Base-by-base conservation (phyloP, 2,797 vertebrate genomes). In the Pelodytes ibericus region DNA sequence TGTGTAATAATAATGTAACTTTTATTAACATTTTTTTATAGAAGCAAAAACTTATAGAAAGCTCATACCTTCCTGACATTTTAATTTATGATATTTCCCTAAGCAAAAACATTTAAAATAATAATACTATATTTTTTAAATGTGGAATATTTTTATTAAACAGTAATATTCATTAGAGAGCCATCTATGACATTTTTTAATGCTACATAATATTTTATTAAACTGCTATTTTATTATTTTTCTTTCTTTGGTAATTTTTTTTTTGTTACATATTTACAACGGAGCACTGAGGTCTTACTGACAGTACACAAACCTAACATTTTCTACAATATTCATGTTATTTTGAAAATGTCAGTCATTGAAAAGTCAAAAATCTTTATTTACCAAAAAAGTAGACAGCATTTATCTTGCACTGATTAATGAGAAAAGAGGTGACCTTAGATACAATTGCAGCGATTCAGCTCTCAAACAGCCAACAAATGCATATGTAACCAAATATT, bases 401-500 rank as follows among this genome's bases (percentile, higher is more conserved):
- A 83, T 70, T 61, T 67, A 82, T 63, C 78, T 80, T 73, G 81
- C 74, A 69, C 81, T 81, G 88, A 80, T 84, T 87, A 82, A 82
- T 60, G 70, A 87, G 80, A 76, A 79, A 82, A 86, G 84, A 89
- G 82, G 84, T 77, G 80, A 84, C 83, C 27, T 81, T 77, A 62
- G 13, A 64, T 65, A 84, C 80, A 84, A 82, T 84, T 80, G 59
- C 7, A 68, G 74, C 57, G 79, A 86, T 83, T 84, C 84, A 79
- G 80, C 79, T 75, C 84, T 83, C 60, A 73, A 82, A 84, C 83
- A 84, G 74, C 64, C 69, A 75, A 85, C 66, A 83, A 82, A 89
- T 88, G 87, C 88, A 85, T 75, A 60, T 88, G 94, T 94, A 92
- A 94, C 88, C 82, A 77, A 90, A 94, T 87, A 86, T 89, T 83